Evolutionary conservation across 2,888 invertebrate species (phyloP), one percentile per base, ranked within the genome.

Genomic region (Diadegma fenestrale): DNA sequence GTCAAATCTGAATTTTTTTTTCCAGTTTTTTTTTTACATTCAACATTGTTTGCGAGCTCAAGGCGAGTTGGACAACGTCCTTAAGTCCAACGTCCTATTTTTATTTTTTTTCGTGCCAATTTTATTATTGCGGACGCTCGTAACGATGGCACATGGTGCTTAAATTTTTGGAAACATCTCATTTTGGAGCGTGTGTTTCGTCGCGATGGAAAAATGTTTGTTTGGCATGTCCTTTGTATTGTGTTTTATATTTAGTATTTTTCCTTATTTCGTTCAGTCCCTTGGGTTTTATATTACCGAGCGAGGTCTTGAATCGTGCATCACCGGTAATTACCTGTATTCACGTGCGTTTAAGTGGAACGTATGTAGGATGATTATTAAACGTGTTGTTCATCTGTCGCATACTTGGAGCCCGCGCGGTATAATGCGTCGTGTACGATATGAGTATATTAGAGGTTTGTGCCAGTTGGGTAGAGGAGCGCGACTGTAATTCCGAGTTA

Each of bases 341-440:
- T 82, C 80, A 63, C 72, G 80, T 85, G 85, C 76, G 77, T 80
- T 80, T 73, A 72, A 82, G 82, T 80, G 82, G 82, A 85, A 82
- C 85, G 76, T 80, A 64, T 17, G 45, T 26, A 72, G 77, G 69
- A 82, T 73, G 82, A 68, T 82, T 75, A 68, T 80, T 80, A 85
- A 76, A 72, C 81, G 78, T 79, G 75, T 72, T 72, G 79, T 82
- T 82, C 82, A 68, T 80, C 85, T 75, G 82, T 82, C 76, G 80
- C 80, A 68, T 54, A 71, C 76, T 63, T 68, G 45, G 41, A 72
- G 19, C 17, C 48, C 54, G 51, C 19, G 58, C 51, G 51, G 75
- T 8, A 84, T 71, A 76, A 76, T 82, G n/a, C n/a, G 17, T 30
- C 22, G 41, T 7, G 17, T 41, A 69, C 54, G 19, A 72, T 82